A percentile compares a stretch with the other conserved stretches of the same genome.
phyloP scores from a whole-genome alignment of 2,113 vertebrate genomes.

The Echinops telfairi region DNA sequence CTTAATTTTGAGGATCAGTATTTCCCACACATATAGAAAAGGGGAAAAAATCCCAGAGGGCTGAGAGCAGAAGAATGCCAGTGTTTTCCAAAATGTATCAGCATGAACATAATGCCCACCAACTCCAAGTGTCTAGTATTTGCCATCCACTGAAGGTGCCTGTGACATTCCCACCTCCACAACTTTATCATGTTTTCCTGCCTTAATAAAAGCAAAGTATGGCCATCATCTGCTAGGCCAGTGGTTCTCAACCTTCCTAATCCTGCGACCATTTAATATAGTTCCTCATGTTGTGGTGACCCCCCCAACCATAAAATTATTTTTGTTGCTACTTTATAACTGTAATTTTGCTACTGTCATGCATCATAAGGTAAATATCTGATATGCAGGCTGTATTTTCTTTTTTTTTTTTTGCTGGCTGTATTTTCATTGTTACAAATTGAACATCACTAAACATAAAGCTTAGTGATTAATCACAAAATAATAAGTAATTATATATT shows the following conservation, averaged over 20 bases:
- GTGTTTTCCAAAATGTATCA: conserved; percentile 47
- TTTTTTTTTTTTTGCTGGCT: no score
- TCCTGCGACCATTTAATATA: neutral
- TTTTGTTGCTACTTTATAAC: no score
- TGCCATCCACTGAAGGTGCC: conserved; percentile 5
- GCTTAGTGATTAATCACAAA: no score
- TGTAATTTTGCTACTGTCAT: no score
- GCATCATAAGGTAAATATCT: no score
- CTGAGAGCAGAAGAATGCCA: conserved; percentile 1
- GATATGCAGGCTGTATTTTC: no score
- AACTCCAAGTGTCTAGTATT: conserved; percentile 50
- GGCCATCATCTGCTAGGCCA: neutral
- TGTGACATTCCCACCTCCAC: neutral
- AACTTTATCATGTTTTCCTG: conserved; percentile 23
- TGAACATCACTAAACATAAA: no score
- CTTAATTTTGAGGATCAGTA: conserved; percentile 19
- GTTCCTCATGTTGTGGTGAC: no score
- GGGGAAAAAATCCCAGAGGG: neutral
- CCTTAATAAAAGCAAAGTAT: neutral
- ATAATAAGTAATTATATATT: no score
- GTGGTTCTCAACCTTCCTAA: neutral
- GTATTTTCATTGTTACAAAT: no score
- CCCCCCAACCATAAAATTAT: no score
- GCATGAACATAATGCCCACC: neutral
- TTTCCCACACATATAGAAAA: neutral